Conservation (phyloP, 2,888 invertebrate genomes). For the Xestoiulus laeticollis region DNA sequence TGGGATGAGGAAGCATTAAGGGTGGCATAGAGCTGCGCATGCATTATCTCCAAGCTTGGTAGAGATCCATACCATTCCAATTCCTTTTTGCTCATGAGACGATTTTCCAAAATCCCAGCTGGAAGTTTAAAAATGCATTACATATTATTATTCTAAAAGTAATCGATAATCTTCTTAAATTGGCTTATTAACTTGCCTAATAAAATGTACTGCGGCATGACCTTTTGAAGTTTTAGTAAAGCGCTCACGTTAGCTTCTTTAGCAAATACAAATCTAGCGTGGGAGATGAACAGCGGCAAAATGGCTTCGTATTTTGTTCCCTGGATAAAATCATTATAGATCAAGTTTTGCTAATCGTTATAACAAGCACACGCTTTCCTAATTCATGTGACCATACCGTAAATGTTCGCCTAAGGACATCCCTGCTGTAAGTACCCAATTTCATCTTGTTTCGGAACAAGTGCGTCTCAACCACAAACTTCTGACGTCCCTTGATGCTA, state of each 20-base stretch:
- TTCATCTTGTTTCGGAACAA: background rate
- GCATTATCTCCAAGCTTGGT: constrained; percentile 73
- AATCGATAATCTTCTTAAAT: background rate
- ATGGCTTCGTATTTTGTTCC: constrained; percentile 76
- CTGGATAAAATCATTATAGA: constrained; percentile 69
- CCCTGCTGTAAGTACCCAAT: constrained; percentile 34
- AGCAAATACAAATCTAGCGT: constrained; percentile 76
- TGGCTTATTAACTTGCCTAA: constrained; percentile 68
- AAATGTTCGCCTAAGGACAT: background rate
- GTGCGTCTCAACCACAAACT: background rate
- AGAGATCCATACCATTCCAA: constrained; percentile 74
- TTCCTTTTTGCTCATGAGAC: constrained; percentile 75
- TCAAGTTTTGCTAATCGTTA: background rate
- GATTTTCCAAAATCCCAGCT: constrained; percentile 79
- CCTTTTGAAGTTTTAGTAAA: constrained; percentile 74
- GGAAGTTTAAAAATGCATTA: constrained; percentile 59
- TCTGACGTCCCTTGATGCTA: background rate
- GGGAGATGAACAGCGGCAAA: constrained; percentile 72
- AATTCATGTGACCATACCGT: background rate
- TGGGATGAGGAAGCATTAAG: constrained; percentile 71
- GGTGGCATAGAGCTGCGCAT: constrained; percentile 75
- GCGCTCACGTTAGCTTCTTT: constrained; percentile 72
- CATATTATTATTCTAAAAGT: background rate
- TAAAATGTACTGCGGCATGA: constrained; percentile 75
- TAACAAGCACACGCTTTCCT: too few relatives aligned